phyloP scores from a whole-genome alignment of 2,888 invertebrate species.

The Rhamphomyia laevipes region DNA sequence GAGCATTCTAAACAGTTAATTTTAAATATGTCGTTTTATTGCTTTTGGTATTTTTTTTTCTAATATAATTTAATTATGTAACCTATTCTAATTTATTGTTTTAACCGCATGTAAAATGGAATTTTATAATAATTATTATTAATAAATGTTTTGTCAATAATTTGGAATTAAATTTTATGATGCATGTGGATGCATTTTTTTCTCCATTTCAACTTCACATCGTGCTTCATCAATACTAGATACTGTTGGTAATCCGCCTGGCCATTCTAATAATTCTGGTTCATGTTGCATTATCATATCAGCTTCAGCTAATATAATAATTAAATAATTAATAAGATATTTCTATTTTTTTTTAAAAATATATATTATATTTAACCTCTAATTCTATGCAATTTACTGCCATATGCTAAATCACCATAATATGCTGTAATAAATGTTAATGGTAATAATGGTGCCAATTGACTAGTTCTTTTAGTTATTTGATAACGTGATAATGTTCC shows the following conservation, averaged over 20 bases:
- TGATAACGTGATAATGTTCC: slow-evolving; percentile 44
- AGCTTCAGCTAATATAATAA: slow-evolving; percentile 48
- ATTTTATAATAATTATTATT: too few relatives aligned
- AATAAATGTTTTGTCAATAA: too few relatives aligned
- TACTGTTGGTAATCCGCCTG: slow-evolving; percentile 62
- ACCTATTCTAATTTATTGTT: too few relatives aligned
- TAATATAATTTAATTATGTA: too few relatives aligned
- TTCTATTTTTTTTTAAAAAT: too few relatives aligned
- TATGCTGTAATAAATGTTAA: slow-evolving; percentile 59
- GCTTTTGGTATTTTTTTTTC: too few relatives aligned
- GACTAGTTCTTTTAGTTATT: slow-evolving; percentile 46
- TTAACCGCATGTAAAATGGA: too few relatives aligned
- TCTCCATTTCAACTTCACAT: slow-evolving; percentile 49
- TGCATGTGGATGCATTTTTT: slow-evolving; percentile 49
- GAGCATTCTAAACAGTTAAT: too few relatives aligned
- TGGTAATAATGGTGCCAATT: slow-evolving; percentile 56
- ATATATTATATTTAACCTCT: slow-evolving; percentile 46
- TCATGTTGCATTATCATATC: slow-evolving; percentile 70
- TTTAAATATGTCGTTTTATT: too few relatives aligned
- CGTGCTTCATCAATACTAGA: slow-evolving; percentile 57
- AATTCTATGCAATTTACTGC: slow-evolving; percentile 63
- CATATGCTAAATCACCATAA: slow-evolving; percentile 65
- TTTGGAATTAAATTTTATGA: slow-evolving; percentile 22
- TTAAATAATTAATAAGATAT: slow-evolving; percentile 6
- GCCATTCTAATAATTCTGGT: slow-evolving; percentile 53